Evolutionary conservation across 2,113 vertebrate species (phyloP), one percentile per base, ranked within the genome.

Genomic region (Pandion haliaetus): DNA sequence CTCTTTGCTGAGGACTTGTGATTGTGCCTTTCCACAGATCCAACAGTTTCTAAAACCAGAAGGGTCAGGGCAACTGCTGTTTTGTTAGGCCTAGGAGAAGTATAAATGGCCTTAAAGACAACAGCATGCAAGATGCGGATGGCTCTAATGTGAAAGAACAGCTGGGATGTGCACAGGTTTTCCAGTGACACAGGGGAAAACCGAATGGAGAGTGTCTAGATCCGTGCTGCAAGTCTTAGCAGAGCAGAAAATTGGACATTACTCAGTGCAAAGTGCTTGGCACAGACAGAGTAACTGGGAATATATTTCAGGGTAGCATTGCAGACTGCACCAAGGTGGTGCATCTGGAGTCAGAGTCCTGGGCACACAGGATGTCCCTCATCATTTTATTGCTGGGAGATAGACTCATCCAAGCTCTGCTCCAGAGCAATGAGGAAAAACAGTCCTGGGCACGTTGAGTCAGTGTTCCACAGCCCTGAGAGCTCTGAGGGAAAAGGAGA

Each of bases 61-160:
- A 42, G 50, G 23, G 14, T 21, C 13, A 10, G 54, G 54, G 16
- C 49, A 49, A 19, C 7, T 29, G n/a, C 57, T 52, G 18, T 14
- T 36, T 54, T 40, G 26, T 21, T 36, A 7, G n/a, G 14, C 38
- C 29, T 23, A 5, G 59, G 34, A 82, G 73, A 59, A 36, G 26
- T 2, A 8, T 32, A 57, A 72, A 26, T 1, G n/a, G 31, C 58
- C 70, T 44, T 10, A 16, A 58, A 58, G 62, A 17, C 71, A 76
- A 1, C 12, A 42, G 70, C 8, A 49, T 0, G 2, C 0, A 0
- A 38, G 82, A 3, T 36, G 49, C 40, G 73, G 86, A 31, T 32
- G 82, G 77, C 38, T 40, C 58, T 34, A 1, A 14, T 0, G 29
- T 1, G 1, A 50, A n/a, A 54, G n/a, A 81, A 17, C 80, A 91